Percentiles rank a stretch among this genome's conserved stretches.
These are phyloP conservation scores for Scomber colias DNA, from an alignment of 2,113 vertebrate genomes.

Conservation along the genomic window DNA sequence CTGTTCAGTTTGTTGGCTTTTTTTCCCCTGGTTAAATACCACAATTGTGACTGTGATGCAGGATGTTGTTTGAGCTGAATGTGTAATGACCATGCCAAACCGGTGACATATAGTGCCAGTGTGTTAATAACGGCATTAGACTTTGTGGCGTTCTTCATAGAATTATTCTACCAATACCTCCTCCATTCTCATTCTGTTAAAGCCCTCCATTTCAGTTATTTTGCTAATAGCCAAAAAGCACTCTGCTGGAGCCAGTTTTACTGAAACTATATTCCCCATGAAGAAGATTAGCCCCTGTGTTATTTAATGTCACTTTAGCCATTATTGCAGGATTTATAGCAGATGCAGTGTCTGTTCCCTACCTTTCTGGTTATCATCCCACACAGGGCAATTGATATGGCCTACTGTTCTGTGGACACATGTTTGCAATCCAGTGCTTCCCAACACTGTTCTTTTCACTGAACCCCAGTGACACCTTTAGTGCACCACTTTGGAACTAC, in stretches of 20 bases:
- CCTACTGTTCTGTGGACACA: constrained; percentile 46
- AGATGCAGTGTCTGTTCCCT: constrained; percentile 62
- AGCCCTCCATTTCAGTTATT: constrained; percentile 43
- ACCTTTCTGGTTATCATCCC: constrained; percentile 57
- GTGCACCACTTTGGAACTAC: background rate
- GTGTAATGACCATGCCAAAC: constrained; percentile 15
- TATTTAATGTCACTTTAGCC: constrained; percentile 69
- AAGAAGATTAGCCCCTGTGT: constrained; percentile 59
- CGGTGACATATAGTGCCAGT: constrained; percentile 20
- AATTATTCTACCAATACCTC: constrained; percentile 47
- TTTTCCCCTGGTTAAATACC: constrained; percentile 38
- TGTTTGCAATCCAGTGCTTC: constrained; percentile 39
- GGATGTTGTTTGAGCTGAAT: constrained; percentile 38
- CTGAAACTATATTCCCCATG: constrained; percentile 47
- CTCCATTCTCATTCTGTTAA: constrained; percentile 33
- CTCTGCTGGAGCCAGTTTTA: constrained; percentile 68
- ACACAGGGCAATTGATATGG: constrained; percentile 24
- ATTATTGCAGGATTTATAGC: constrained; percentile 66
- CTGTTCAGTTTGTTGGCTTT: constrained; percentile 53
- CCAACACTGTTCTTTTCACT: constrained; percentile 37
- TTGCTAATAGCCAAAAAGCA: constrained; percentile 61
- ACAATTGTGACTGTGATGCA: constrained; percentile 28
- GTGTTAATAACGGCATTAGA: constrained; percentile 52
- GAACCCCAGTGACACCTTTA: constrained; percentile 28
- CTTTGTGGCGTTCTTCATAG: constrained; percentile 24